A percentile compares a stretch with the other conserved stretches of the same genome.
phyloP scores from a whole-genome alignment of 2,888 invertebrate species.

The Tenthredo notha region DNA sequence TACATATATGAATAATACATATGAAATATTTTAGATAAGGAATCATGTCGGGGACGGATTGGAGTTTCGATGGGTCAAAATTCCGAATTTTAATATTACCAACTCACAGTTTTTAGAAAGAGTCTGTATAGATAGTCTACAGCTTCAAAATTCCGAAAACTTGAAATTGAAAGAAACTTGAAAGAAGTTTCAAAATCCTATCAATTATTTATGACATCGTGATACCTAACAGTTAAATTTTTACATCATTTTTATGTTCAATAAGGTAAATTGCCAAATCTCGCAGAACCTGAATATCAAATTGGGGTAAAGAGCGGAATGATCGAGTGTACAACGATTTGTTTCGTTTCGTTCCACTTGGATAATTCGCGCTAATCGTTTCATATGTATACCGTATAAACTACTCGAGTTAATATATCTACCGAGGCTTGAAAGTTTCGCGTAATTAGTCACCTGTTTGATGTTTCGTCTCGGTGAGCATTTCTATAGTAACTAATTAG shows the following conservation, averaged over 20 bases:
- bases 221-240: too few relatives aligned
- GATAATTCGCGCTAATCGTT: constrained; percentile 24
- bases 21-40: too few relatives aligned
- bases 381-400: not conserved
- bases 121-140: too few relatives aligned
- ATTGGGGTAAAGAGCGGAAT: not conserved
- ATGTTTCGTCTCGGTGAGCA: constrained; percentile 10
- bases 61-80: too few relatives aligned
- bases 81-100: too few relatives aligned
- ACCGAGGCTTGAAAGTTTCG: not conserved
- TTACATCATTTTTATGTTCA: too few relatives aligned
- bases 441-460: constrained; percentile 18
- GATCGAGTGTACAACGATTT: not conserved
- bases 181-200: too few relatives aligned
- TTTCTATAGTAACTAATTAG: not conserved
- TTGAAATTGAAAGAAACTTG: too few relatives aligned
- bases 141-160: too few relatives aligned
- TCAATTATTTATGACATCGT: too few relatives aligned
- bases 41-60: too few relatives aligned
- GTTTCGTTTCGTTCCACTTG: constrained; percentile 4
- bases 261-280: not conserved
- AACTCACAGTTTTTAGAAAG: too few relatives aligned
- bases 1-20: not conserved
- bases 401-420: not conserved
- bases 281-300: not conserved